Conservation (phyloP, 2,888 invertebrate species). For the Drosophila anceps region DNA sequence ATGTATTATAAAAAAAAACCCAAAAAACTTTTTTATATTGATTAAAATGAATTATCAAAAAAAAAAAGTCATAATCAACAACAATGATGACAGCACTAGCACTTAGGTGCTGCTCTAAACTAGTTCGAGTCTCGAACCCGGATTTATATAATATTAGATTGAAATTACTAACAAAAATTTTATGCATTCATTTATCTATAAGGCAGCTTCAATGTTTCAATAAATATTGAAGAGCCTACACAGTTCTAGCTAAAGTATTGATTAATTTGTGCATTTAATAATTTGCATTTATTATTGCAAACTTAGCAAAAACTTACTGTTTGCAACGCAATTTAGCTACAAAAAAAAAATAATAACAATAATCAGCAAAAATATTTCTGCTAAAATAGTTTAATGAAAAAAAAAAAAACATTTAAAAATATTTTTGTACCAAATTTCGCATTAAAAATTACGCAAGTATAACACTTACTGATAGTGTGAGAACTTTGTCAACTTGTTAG, state of each 20-base stretch:
- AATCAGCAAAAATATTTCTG: not conserved
- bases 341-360: constrained; percentile 3
- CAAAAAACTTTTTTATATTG: not conserved
- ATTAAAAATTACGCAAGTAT: not conserved
- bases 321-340: not conserved
- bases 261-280: not conserved
- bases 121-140: not conserved
- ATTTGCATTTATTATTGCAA: not conserved
- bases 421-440: not conserved
- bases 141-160: not conserved
- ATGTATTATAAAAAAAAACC: not conserved
- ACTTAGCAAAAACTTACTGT: not conserved
- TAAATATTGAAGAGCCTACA: not conserved
- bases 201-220: too few species aligned
- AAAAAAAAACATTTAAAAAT: not conserved
- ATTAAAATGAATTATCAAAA: not conserved
- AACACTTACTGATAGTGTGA: not conserved
- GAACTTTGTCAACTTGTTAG: constrained; percentile 20
- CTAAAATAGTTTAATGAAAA: not conserved
- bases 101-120: not conserved
- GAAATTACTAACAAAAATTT: not conserved
- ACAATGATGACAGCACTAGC: not conserved
- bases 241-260: not conserved
- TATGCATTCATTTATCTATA: not conserved
- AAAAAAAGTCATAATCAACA: not conserved